Base-by-base conservation (phyloP, 2,113 vertebrate genomes). In the Oncorhynchus keta region DNA sequence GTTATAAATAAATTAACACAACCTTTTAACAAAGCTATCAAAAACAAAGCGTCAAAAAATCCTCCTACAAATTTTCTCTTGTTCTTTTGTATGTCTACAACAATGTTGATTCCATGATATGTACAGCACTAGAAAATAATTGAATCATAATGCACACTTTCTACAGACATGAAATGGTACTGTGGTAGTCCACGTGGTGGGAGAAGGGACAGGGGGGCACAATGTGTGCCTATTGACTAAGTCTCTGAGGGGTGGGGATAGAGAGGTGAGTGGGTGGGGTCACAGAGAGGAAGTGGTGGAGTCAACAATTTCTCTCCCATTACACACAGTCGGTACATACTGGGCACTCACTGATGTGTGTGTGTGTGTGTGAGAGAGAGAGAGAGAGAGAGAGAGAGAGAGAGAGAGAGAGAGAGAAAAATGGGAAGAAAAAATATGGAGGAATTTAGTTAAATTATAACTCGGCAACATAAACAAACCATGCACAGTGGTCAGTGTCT, bases 101-200 rank as follows among this genome's bases (percentile, higher is more conserved):
- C 94, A 83, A 93, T 90, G 88, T 93, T 48, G 85, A 91, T 93
- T 96, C 73, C 78, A 30, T 35, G 85, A 45, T 97, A 96, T 97
- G 92, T 98, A 98, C 96, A 97, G 85, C 94, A 95, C 96, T 98
- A 96, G 95, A 97, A 98, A 99, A 99, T 98, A 99, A 97, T 97
- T 96, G 93, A 92, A 92, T 91, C 88, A 89, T 91, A 92, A 87
- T 95, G 95, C 94, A 95, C 94, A 92, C 92, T 96, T 95, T 97
- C 96, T 98, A 93, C 93, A 93, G 95, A 93, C 95, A 93, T 93
- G 92, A 90, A 92, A 92, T 95, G 20, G 87, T 87, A 89, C 74
- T 89, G 85, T 87, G 88, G 86, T 91, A 92, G 85, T 92, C 89
- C 87, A 90, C 87, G 70, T 71, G 65, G 83, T 73, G 49, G 70